Base-by-base conservation (phyloP, 2,797 vertebrate genomes). In the Notolabrus celidotus region DNA sequence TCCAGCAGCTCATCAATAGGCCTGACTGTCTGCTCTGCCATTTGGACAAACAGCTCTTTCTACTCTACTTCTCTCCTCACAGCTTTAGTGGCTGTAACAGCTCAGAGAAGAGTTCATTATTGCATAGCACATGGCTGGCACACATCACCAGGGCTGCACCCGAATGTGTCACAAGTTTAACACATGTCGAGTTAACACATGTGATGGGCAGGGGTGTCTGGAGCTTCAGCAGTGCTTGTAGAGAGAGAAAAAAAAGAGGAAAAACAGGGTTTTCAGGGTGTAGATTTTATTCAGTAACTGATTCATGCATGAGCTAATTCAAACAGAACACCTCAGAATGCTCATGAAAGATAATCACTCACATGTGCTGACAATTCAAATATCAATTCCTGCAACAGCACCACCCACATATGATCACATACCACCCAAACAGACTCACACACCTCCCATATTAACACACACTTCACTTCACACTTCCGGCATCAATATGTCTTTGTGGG, bases 31-130 rank as follows among this genome's bases (percentile, higher is more conserved):
- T 90, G 79, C 80, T 22, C 50, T 25, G 59, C 67, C 80, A 74
- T 78, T 71, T 74, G 72, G 72, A 92, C 88, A 91, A 91, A 88
- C 72, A 64, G 72, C 57, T 70, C 82, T 91, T 89, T 93, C 85
- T 85, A 52, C 71, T 87, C 77, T 50, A 19, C 79, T 60, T 66
- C 58, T 56, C 74, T 83, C 59, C 63, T 72, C 43, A 55, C 80
- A 46, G 76, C 77, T 86, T 82, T 81, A 86, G 89, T 74, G 79
- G 75, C 68, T 81, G 68, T 53, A 82, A 82, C 66, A 50, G 65
- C 77, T 76, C 51, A 51, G 77, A 75, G 81, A 79, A 81, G 82
- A 88, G 88, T 89, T 92, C 67, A 88, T 91, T 89, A 89, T 79
- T 81, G 84, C 70, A 65, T 5, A 89, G 79, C 91, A 87, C 86